Percentiles rank a stretch among this genome's conserved stretches.
These are phyloP conservation scores for Novumbra hubbsi DNA, from an alignment of 2,797 vertebrate species.

Conservation along the genomic window DNA sequence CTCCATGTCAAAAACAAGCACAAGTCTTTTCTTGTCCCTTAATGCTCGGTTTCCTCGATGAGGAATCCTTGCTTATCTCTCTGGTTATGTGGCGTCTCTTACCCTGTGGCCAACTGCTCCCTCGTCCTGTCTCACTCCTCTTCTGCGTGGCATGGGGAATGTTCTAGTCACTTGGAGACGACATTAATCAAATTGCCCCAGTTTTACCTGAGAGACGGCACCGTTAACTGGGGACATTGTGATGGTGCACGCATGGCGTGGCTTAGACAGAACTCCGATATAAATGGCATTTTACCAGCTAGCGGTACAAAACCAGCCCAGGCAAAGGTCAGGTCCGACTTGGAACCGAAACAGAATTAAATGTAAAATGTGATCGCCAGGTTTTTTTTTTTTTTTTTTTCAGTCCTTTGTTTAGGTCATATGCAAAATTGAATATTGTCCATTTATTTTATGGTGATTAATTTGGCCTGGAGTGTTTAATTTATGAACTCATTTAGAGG, in stretches of 20 bases:
- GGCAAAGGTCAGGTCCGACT: slow-evolving; percentile 41
- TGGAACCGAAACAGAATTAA: slow-evolving; percentile 14
- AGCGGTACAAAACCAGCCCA: slow-evolving; percentile 18
- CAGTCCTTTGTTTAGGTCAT: slow-evolving; percentile 26
- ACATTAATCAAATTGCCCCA: slow-evolving; percentile 69
- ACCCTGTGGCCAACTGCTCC: background rate
- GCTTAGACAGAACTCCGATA: slow-evolving; percentile 32
- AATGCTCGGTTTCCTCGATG: slow-evolving; percentile 32
- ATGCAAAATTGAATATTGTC: slow-evolving; percentile 53
- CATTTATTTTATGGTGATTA: slow-evolving; percentile 58
- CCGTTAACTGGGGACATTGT: slow-evolving; percentile 30
- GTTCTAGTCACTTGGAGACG: slow-evolving; percentile 32
- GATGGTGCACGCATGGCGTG: slow-evolving; percentile 33
- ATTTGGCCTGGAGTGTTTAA: slow-evolving; percentile 60
- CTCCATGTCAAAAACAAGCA: slow-evolving; percentile 38
- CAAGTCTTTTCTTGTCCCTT: slow-evolving; percentile 32
- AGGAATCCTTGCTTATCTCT: slow-evolving; percentile 32
- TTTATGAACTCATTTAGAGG: slow-evolving; percentile 61
- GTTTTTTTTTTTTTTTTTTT: background rate
- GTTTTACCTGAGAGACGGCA: slow-evolving; percentile 37
- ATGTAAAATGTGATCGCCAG: background rate
- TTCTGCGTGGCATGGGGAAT: slow-evolving; percentile 27
- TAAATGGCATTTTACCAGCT: slow-evolving; percentile 44
- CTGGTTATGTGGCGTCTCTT: background rate
- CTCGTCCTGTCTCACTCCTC: background rate